A percentile compares a stretch with the other conserved stretches of the same genome.
phyloP scores from a whole-genome alignment of 2,113 vertebrate species.

The Triplophysa rosa region DNA sequence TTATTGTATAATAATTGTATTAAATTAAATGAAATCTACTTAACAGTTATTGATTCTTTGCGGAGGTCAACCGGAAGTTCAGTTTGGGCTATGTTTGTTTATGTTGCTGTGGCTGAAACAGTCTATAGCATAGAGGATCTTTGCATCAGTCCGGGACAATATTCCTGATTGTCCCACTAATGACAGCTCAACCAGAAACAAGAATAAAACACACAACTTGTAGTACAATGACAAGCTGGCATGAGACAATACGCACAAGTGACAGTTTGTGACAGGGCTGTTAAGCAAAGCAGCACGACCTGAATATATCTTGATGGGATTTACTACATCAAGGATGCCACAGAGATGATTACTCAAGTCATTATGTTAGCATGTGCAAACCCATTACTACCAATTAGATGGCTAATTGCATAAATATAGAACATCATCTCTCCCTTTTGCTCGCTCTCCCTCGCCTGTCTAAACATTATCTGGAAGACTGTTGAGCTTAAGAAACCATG shows the following conservation, averaged over 20 bases:
- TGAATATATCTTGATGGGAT: slow-evolving; percentile 74
- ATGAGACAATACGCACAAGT: slow-evolving; percentile 32
- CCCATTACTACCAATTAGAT: slow-evolving; percentile 78
- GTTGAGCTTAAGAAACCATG: slow-evolving; percentile 28
- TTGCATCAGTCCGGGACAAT: neutral
- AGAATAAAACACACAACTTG: neutral
- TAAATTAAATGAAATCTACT: no score
- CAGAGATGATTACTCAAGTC: slow-evolving; percentile 69
- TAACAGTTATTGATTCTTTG: no score
- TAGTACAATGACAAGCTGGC: slow-evolving; percentile 28
- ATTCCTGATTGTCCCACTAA: neutral
- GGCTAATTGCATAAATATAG: slow-evolving; percentile 78
- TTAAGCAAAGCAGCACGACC: slow-evolving; percentile 68
- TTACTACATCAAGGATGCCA: slow-evolving; percentile 73
- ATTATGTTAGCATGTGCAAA: slow-evolving; percentile 76
- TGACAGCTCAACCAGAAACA: neutral
- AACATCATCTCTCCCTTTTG: slow-evolving; percentile 64
- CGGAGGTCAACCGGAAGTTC: no score
- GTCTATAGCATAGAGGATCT: no score
- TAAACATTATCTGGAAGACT: slow-evolving; percentile 63
- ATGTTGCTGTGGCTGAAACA: no score
- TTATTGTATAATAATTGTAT: no score
- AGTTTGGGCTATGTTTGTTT: no score
- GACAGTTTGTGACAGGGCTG: slow-evolving; percentile 55
- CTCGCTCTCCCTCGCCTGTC: slow-evolving; percentile 34